Evolutionary conservation across 2,113 vertebrate genomes (phyloP).

Genomic region (Sylvilagus bachmani): DNA sequence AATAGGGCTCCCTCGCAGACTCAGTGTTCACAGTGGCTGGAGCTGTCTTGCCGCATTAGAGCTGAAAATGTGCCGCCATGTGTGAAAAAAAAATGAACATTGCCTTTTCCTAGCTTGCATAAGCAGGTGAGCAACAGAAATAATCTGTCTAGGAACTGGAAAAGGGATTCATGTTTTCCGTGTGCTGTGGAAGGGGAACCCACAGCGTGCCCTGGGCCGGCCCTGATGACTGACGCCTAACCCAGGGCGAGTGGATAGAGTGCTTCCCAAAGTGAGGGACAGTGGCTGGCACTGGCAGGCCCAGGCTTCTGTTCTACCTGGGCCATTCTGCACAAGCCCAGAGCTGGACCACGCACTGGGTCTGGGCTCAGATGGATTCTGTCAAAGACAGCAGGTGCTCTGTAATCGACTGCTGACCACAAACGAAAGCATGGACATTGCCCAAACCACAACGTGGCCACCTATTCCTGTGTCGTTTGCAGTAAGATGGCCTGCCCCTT

Average conservation of each 20-base stretch:
- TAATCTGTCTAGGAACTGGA: not conserved
- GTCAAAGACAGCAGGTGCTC: not conserved
- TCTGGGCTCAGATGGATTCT: not conserved
- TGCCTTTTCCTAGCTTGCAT: not conserved
- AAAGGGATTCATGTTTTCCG: not conserved
- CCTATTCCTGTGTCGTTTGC: not conserved
- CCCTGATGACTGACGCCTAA: not conserved
- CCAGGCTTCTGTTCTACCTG: not conserved
- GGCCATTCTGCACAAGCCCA: not conserved
- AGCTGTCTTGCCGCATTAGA: not conserved
- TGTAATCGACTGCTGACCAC: not conserved
- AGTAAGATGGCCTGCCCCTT: not conserved
- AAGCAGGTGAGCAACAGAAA: slow-evolving; percentile 35
- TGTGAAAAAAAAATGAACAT: slow-evolving; percentile 24
- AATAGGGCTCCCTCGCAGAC: not conserved
- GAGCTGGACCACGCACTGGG: not conserved
- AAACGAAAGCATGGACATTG: not conserved
- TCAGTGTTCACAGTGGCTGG: not conserved
- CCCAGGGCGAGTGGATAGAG: not conserved
- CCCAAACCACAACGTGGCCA: not conserved
- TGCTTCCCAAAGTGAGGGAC: not conserved
- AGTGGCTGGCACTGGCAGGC: not conserved
- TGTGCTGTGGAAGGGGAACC: accelerated
- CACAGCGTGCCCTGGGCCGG: accelerated
- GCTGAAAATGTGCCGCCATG: not conserved